Evolutionary conservation across 2,797 vertebrate species (phyloP), one percentile per base, ranked within the genome.

Genomic region (Phataginus tricuspis): DNA sequence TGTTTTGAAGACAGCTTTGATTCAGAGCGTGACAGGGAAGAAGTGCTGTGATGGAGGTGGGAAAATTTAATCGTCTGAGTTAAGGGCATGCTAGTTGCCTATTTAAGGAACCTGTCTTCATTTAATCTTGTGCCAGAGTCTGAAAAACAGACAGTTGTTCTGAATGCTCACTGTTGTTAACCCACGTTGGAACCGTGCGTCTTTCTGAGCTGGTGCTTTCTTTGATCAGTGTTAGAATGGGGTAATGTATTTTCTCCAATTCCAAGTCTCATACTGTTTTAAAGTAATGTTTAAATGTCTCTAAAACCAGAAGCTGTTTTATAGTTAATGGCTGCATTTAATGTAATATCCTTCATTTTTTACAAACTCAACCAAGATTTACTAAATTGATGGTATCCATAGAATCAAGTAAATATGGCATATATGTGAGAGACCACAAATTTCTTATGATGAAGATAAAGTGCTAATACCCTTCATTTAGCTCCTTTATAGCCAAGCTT

Each of bases 1-100:
- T 74, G 13, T 80, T 80, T 37, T 86, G 49, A 61, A 84, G 85
- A 59, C 82, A 21, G 63, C 77, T 92, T 18, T 95, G 75, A 90
- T 80, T 96, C 27, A 42, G 74, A 49, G 11, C 59, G 37, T 79
- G 94, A 34, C n/a, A 69, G 59, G 49, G 68, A 71, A 93, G 59
- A 80, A 59, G 42, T 6, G 9, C 85, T 66, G 14, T 59, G 55
- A n/a, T 91, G 39, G 57, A 68, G 72, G 53, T 0, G 0, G 23
- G 61, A 25, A 74, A 23, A 86, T 74, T 86, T 64, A 45, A 74
- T 63, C 53, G 51, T 37, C 61, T 27, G 23, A 59, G 39, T 64
- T 72, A 69, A 86, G 39, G 39, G 34, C 72, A 55, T 49, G 39
- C 37, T 72, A 61, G 18, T 78, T 34, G 78, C 66, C 80, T 64